Evolutionary conservation across 37 sponge, comb jelly and placozoan species (phyloP).

Genomic region (Haliclona indistincta): DNA sequence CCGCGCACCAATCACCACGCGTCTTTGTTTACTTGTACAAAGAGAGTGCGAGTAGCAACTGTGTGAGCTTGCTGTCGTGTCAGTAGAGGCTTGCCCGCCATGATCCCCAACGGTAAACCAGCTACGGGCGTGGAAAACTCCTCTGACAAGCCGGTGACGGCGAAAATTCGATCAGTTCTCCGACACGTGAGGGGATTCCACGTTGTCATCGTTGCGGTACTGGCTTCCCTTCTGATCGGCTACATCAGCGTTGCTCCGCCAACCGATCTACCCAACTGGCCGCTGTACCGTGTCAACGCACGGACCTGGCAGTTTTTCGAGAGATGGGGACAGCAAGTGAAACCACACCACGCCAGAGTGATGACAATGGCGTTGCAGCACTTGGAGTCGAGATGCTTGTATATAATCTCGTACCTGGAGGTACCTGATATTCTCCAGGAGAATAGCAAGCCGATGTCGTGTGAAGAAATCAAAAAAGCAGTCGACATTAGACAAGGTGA

Average conservation of each 20-base stretch:
- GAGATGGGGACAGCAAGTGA: conserved; percentile 61
- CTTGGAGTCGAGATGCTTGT: conserved; percentile 72
- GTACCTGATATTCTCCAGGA: conserved; percentile 60
- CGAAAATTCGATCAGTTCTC: background rate
- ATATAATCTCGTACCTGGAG: conserved; percentile 52
- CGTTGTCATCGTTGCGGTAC: conserved; percentile 27
- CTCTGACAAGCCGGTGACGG: background rate
- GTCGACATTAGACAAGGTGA: no score
- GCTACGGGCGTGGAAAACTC: background rate
- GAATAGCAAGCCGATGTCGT: conserved; percentile 43
- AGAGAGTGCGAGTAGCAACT: background rate
- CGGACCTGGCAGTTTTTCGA: conserved; percentile 77
- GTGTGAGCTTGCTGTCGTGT: no score
- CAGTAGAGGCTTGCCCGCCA: no score
- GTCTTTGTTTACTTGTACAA: background rate
- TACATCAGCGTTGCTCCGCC: conserved; percentile 83
- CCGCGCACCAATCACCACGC: background rate
- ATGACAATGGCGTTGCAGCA: conserved; percentile 64
- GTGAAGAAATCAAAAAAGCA: conserved; percentile 63
- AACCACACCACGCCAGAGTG: conserved; percentile 73
- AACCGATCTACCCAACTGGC: conserved; percentile 85
- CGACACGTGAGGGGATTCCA: conserved; percentile 20
- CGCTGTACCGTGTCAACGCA: conserved; percentile 68
- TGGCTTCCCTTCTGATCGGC: conserved; percentile 61
- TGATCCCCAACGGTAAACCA: conserved; percentile 24